phyloP scores from a whole-genome alignment of 2,888 invertebrate species.

The Oscheius sp. region DNA sequence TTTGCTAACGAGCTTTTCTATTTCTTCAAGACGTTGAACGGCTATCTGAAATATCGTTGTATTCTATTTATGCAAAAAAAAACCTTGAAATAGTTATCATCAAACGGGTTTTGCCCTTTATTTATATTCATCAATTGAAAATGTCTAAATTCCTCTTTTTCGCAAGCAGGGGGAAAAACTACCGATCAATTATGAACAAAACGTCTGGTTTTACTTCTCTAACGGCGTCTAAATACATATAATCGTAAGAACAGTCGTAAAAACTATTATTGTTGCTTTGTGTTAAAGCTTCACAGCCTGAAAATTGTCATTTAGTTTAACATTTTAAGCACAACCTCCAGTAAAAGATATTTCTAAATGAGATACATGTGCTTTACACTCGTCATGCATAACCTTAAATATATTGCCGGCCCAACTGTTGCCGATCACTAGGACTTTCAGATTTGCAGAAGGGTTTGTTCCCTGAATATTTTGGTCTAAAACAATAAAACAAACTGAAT shows the following conservation, averaged over 20 bases:
- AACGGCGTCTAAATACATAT: neutral
- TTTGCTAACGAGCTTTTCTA: neutral
- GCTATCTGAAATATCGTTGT: neutral
- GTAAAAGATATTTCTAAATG: neutral
- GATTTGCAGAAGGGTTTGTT: neutral
- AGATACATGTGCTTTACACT: neutral
- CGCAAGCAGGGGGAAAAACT: neutral
- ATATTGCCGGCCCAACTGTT: neutral
- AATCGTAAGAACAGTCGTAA: neutral
- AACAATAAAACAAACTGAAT: neutral
- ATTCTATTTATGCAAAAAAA: neutral
- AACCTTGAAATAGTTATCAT: neutral
- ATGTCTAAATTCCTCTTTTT: neutral
- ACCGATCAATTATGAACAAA: neutral
- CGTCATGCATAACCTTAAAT: neutral
- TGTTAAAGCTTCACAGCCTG: neutral
- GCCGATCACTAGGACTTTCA: neutral
- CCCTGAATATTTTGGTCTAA: neutral
- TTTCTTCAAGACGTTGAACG: neutral
- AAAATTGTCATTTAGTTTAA: neutral
- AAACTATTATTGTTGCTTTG: neutral
- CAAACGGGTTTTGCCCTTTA: neutral
- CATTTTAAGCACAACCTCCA: neutral
- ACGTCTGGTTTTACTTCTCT: neutral
- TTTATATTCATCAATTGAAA: neutral